A percentile compares a stretch with the other conserved stretches of the same genome.
These are phyloP conservation scores for Paratrypauchen microcephalus DNA, from an alignment of 2,797 vertebrate species.

Conservation along the genomic window DNA sequence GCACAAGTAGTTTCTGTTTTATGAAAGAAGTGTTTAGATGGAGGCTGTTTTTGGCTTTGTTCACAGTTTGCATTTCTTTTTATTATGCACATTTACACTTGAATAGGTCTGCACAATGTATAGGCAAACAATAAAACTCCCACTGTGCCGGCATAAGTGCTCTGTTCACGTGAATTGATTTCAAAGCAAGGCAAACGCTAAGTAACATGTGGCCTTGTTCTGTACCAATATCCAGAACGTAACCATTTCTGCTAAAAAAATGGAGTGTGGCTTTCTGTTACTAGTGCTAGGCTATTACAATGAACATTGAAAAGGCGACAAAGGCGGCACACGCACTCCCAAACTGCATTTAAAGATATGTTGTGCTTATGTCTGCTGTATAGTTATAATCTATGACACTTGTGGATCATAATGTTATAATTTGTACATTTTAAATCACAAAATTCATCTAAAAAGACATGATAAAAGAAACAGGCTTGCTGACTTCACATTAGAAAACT, in stretches of 20 bases:
- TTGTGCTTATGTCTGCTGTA: too few relatives aligned
- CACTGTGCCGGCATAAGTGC: background rate
- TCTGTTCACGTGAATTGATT: background rate
- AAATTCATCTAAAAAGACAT: too few relatives aligned
- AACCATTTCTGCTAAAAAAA: background rate
- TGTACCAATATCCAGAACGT: background rate
- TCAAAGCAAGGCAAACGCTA: background rate
- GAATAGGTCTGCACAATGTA: background rate
- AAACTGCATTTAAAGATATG: too few relatives aligned
- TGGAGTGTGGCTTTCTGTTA: background rate
- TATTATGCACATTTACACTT: background rate
- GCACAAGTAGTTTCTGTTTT: background rate
- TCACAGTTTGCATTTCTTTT: slow-evolving; percentile 7
- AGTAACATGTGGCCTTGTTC: background rate
- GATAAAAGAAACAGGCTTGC: too few relatives aligned
- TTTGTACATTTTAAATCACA: too few relatives aligned
- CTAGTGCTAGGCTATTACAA: too few relatives aligned
- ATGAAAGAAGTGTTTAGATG: background rate
- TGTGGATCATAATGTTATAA: too few relatives aligned
- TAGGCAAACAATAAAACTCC: slow-evolving; percentile 1
- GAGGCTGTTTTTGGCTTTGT: background rate
- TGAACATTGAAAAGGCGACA: too few relatives aligned
- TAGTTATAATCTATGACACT: too few relatives aligned
- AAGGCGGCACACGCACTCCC: too few relatives aligned
- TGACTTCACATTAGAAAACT: too few relatives aligned